Conservation (phyloP, 2,113 vertebrate genomes). For the Calyptommatus sinebrachiatus region DNA sequence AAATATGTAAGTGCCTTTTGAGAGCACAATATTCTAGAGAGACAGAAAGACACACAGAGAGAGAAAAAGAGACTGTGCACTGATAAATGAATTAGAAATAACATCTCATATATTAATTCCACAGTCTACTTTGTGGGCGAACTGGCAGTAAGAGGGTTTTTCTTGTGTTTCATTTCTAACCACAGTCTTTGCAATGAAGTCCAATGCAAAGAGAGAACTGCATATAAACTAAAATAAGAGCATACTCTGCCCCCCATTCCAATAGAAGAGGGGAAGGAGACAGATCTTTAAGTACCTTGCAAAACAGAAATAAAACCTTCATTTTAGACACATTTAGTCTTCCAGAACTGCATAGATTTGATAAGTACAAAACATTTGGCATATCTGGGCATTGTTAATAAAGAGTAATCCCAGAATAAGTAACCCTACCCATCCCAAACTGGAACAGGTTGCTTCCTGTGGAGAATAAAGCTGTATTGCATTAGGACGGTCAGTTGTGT, state of each 20-base stretch:
- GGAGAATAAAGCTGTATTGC: no score
- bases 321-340: constrained; percentile 46
- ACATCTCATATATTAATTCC: constrained; percentile 63
- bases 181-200: constrained; percentile 49
- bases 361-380: constrained; percentile 37
- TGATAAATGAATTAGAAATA: constrained; percentile 61
- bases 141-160: constrained; percentile 58
- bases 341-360: constrained; percentile 24
- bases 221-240: constrained; percentile 43
- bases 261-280: not conserved
- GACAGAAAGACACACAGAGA: not conserved
- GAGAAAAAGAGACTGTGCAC: not conserved
- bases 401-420: not conserved
- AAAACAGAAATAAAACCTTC: constrained; percentile 51
- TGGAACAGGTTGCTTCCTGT: no score
- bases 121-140: constrained; percentile 62
- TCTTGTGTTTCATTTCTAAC: constrained; percentile 59
- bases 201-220: constrained; percentile 32
- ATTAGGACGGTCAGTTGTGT: no score
- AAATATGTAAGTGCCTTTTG: constrained; percentile 56
- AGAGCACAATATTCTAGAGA: constrained; percentile 47
- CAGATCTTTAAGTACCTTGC: constrained; percentile 39
- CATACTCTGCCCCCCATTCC: not conserved
- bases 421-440: no score
- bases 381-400: constrained; percentile 25